These are phyloP conservation scores for Pherbina coryleti DNA, from an alignment of 2,888 invertebrate species.

Conservation along the genomic window DNA sequence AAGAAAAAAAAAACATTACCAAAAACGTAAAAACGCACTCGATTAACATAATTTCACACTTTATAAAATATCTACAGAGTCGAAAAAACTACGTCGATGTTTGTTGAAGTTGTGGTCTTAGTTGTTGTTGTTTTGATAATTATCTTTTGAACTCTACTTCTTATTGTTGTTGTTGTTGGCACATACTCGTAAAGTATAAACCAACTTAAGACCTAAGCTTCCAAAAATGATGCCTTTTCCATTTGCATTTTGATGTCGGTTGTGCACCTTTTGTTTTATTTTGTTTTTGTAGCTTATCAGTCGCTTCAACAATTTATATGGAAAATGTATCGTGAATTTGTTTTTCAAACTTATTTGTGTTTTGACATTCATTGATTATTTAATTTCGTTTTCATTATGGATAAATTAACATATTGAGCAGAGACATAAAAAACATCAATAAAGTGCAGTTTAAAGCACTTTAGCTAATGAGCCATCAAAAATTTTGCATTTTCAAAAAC, in stretches of 20 bases:
- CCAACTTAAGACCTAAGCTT: too few species aligned
- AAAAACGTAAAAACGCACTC: conserved; percentile 1
- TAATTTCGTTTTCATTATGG: too few species aligned
- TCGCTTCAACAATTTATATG: neutral
- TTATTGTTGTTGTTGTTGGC: too few species aligned
- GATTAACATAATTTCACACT: conserved; percentile 29
- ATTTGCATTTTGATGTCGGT: neutral
- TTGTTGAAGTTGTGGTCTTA: neutral
- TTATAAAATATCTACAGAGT: neutral
- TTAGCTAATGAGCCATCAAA: too few species aligned
- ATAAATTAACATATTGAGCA: too few species aligned
- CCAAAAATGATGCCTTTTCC: too few species aligned
- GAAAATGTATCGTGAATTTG: neutral
- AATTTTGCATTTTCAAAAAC: too few species aligned
- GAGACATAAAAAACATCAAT: too few species aligned
- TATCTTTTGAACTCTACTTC: too few species aligned
- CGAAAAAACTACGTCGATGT: too few species aligned
- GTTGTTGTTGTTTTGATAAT: neutral
- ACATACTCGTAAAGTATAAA: too few species aligned
- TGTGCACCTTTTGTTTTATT: neutral
- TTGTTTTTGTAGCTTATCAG: neutral
- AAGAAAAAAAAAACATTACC: conserved; percentile 1
- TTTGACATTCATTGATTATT: neutral
- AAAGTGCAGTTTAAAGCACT: too few species aligned
- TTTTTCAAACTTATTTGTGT: neutral